Evolutionary conservation across 53 echinoderm and acorn worm genomes (phyloP).

Genomic region (Henricia sp.): DNA sequence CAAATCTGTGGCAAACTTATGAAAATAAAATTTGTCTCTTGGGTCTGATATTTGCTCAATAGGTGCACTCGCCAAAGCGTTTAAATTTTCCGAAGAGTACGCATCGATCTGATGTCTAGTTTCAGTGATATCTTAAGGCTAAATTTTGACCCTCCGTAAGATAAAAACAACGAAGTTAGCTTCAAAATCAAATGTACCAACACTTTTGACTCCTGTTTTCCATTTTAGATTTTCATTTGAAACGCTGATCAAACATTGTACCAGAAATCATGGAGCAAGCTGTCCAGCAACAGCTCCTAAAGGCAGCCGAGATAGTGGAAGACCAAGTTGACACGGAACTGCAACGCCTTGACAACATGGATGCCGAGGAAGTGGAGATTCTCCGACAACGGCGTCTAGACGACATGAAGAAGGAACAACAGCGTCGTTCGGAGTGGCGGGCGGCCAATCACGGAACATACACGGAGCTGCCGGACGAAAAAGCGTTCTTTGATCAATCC

Average conservation of each 20-base stretch:
- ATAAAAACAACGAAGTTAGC: no score
- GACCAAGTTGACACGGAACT: conserved; percentile 93
- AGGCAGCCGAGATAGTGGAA: conserved; percentile 90
- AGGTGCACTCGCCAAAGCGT: no score
- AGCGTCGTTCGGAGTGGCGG: conserved; percentile 79
- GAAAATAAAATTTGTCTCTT: no score
- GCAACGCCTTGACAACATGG: conserved; percentile 82
- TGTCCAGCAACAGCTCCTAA: conserved; percentile 80
- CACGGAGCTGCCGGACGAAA: conserved; percentile 91
- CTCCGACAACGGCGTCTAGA: conserved; percentile 77
- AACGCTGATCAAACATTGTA: not conserved
- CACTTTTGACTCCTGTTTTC: no score
- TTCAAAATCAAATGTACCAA: no score
- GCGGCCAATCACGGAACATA: conserved; percentile 86
- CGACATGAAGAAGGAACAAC: conserved; percentile 79
- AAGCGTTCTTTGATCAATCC: conserved; percentile 94
- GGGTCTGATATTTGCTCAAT: no score
- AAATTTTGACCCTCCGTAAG: no score
- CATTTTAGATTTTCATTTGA: no score
- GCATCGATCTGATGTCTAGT: no score
- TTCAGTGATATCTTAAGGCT: no score
- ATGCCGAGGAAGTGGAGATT: conserved; percentile 86
- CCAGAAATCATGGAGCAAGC: conserved; percentile 70
- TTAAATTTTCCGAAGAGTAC: no score
- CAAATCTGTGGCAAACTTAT: no score